These are phyloP conservation scores for Tromatobia lineatoria DNA, from an alignment of 2,888 invertebrate genomes.

Conservation along the genomic window DNA sequence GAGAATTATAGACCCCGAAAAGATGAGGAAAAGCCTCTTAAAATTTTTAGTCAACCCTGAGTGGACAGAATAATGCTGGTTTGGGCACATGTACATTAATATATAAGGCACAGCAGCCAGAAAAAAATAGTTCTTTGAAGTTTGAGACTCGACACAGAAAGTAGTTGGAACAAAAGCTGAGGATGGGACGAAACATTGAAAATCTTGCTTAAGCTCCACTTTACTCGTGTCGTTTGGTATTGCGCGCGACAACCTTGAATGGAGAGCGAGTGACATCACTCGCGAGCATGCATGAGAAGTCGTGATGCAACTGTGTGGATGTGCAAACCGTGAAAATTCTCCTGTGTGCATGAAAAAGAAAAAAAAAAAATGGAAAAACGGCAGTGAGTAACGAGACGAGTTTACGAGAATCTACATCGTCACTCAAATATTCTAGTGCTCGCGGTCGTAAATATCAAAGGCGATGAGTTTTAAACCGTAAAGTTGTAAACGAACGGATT, in stretches of 20 bases:
- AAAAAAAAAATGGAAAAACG: constrained; percentile 1
- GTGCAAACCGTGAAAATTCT: background rate
- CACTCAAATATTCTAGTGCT: background rate
- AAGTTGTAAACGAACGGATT: constrained; percentile 23
- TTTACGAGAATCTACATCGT: constrained; percentile 5
- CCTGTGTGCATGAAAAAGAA: background rate
- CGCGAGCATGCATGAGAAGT: constrained; percentile 4
- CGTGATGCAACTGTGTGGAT: constrained; percentile 31
- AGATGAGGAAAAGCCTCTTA: background rate
- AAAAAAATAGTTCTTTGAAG: background rate
- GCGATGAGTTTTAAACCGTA: background rate
- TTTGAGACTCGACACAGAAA: background rate
- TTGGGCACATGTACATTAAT: background rate
- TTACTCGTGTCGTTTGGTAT: constrained; percentile 29
- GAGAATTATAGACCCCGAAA: background rate
- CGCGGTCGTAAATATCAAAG: constrained; percentile 8
- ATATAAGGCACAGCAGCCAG: background rate
- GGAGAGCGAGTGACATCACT: constrained; percentile 55
- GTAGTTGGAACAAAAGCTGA: background rate
- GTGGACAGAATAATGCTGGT: background rate
- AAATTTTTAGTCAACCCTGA: background rate
- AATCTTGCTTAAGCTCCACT: constrained; percentile 7
- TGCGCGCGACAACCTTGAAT: constrained; percentile 49
- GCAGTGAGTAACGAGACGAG: background rate
- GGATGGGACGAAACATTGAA: constrained; percentile 7